Percentiles rank a stretch among this genome's conserved stretches.
Evolutionary conservation across 1,140 invertebrate genomes (phyloP).

Genomic region (Drosophila prosaltans): DNA sequence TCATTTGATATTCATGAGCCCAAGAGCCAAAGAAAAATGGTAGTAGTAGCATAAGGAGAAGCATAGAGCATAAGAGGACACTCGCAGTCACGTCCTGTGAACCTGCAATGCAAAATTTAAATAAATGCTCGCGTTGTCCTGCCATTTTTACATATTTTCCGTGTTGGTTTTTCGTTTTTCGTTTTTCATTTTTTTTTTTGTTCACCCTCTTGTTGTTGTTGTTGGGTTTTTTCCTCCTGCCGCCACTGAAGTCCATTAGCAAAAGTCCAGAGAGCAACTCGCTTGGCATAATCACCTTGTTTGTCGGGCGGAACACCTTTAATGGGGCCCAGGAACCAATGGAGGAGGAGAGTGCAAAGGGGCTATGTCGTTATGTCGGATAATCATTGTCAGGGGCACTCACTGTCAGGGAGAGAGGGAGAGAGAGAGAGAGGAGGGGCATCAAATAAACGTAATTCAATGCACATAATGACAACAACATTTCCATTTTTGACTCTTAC

Average conservation of each 20-base stretch:
- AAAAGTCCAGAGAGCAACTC: conserved; percentile 61
- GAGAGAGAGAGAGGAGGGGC: conserved; percentile 19
- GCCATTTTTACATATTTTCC: conserved; percentile 31
- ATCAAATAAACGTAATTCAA: conserved; percentile 79
- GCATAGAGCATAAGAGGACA: conserved; percentile 3
- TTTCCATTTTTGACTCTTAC: conserved; percentile 65
- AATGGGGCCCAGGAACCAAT: conserved; percentile 32
- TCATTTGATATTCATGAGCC: conserved; percentile 74
- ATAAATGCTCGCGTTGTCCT: conserved; percentile 59
- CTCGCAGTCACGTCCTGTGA: conserved; percentile 61
- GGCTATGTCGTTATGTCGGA: conserved; percentile 61
- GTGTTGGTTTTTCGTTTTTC: conserved; percentile 15
- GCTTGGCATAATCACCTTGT: conserved; percentile 74
- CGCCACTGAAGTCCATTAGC: conserved; percentile 65
- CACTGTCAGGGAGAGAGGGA: conserved; percentile 11
- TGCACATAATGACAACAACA: conserved; percentile 77
- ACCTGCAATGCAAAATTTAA: conserved; percentile 67
- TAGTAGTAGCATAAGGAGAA: neutral
- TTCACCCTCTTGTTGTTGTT: conserved; percentile 9
- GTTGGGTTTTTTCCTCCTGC: conserved; percentile 19
- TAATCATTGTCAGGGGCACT: conserved; percentile 59
- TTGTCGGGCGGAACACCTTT: conserved; percentile 73
- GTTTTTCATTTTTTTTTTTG: neutral
- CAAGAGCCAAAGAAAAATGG: conserved; percentile 1
- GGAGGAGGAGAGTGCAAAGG: neutral